A percentile compares a stretch with the other conserved stretches of the same genome.
phyloP scores from a whole-genome alignment of 2,888 invertebrate genomes.

The Spisula subtruncata region DNA sequence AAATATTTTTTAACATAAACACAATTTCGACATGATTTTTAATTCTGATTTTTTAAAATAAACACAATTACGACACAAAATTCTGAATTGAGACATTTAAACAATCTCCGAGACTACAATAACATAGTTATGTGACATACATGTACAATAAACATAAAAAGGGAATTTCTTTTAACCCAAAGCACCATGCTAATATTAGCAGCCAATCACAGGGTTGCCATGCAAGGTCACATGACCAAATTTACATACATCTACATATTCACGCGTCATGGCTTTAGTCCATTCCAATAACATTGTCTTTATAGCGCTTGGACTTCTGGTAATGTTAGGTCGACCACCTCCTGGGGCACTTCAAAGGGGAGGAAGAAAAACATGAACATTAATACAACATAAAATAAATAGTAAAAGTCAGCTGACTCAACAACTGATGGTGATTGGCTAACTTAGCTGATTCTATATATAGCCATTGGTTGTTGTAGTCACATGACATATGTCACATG shows the following conservation, averaged over 20 bases:
- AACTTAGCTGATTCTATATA: neutral
- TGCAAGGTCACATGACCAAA: slow-evolving; percentile 57
- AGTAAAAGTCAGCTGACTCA: neutral
- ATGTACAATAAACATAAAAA: neutral
- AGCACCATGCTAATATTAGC: slow-evolving; percentile 64
- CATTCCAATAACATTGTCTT: slow-evolving; percentile 98
- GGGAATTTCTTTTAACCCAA: slow-evolving; percentile 41
- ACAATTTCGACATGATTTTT: too few species aligned
- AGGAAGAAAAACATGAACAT: neutral
- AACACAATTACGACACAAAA: too few species aligned
- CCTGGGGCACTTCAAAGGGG: slow-evolving; percentile 56
- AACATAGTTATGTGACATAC: neutral
- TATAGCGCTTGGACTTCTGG: slow-evolving; percentile 96
- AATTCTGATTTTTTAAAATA: too few species aligned
- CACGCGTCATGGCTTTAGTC: slow-evolving; percentile 98
- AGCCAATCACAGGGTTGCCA: slow-evolving; percentile 64
- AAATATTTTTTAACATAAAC: too few species aligned
- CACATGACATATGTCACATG: neutral
- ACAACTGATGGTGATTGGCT: neutral
- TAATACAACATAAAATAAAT: neutral
- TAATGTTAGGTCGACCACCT: slow-evolving; percentile 88
- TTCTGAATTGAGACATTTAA: too few species aligned
- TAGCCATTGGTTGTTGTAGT: neutral
- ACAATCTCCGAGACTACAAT: neutral
- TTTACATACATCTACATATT: slow-evolving; percentile 91